Percentiles rank a stretch among this genome's conserved stretches.
phyloP scores from a whole-genome alignment of 2,113 vertebrate genomes.

The Pluvialis apricaria region DNA sequence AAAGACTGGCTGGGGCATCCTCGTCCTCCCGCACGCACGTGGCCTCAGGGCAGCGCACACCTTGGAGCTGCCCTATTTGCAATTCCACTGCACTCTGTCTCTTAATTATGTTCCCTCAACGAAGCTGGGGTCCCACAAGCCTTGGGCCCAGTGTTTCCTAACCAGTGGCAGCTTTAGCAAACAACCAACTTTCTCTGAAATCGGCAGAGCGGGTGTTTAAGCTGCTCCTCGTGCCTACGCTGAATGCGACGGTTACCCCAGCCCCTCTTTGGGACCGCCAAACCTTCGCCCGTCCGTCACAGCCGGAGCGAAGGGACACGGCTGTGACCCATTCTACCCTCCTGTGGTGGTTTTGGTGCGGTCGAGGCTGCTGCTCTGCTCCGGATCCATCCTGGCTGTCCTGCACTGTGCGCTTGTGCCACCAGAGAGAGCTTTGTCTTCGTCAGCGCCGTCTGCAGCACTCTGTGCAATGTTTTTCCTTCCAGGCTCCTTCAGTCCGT shows the following conservation, averaged over 20 bases:
- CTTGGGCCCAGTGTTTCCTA: rapidly evolving
- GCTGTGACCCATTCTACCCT: rapidly evolving
- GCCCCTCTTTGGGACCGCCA: not conserved
- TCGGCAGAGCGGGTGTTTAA: rapidly evolving
- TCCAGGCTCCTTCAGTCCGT: rapidly evolving
- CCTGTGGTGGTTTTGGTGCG: rapidly evolving
- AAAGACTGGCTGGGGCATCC: not conserved
- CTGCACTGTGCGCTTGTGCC: not conserved
- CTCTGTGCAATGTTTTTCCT: not conserved
- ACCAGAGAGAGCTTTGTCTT: constrained; percentile 33
- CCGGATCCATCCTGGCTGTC: not conserved
- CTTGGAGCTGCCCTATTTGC: not conserved
- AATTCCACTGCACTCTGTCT: rapidly evolving
- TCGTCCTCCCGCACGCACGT: rapidly evolving
- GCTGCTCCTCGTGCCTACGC: rapidly evolving
- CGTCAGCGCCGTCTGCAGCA: rapidly evolving
- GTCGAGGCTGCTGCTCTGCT: too few species aligned
- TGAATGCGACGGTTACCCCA: rapidly evolving
- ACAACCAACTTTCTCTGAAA: not conserved
- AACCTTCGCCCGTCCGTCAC: not conserved
- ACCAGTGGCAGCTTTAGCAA: not conserved
- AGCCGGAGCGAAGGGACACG: rapidly evolving
- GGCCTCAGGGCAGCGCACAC: not conserved
- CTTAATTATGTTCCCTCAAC: rapidly evolving
- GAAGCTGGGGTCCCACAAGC: rapidly evolving